Evolutionary conservation across 2,113 vertebrate species (phyloP).

Genomic region (Amblyornis subalaris): DNA sequence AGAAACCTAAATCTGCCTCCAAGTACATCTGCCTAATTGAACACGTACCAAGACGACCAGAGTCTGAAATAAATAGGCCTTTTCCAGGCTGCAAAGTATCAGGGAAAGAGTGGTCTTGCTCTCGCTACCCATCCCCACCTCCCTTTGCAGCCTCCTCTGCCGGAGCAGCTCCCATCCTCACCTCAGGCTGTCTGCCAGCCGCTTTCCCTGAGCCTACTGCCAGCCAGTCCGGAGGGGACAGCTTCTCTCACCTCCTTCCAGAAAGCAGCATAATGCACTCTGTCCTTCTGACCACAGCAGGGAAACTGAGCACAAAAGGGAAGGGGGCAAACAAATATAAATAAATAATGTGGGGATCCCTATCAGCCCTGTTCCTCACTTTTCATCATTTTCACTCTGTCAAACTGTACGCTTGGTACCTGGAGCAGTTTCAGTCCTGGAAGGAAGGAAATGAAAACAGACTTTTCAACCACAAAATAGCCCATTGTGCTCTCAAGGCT

Average conservation of each 20-base stretch:
- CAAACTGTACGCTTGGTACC: neutral
- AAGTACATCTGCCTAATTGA: neutral
- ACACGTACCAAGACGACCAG: fast-evolving
- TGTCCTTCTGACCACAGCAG: neutral
- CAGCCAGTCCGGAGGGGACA: fast-evolving
- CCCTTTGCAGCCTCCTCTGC: neutral
- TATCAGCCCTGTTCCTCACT: neutral
- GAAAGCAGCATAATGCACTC: fast-evolving
- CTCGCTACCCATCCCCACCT: fast-evolving
- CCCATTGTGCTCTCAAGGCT: neutral
- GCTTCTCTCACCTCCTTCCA: neutral
- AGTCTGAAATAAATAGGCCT: neutral
- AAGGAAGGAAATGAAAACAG: neutral
- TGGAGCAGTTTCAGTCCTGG: neutral
- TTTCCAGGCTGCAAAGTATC: neutral
- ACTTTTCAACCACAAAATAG: neutral
- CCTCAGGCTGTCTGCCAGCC: neutral
- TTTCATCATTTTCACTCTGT: neutral
- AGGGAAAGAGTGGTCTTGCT: neutral
- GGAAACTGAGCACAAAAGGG: neutral
- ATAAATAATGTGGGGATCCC: neutral
- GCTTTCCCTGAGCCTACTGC: neutral
- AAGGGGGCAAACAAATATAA: neutral
- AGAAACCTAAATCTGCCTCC: neutral
- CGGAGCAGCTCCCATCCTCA: neutral